Base-by-base conservation (phyloP, 2,113 vertebrate genomes). In the Eublepharis macularius region DNA sequence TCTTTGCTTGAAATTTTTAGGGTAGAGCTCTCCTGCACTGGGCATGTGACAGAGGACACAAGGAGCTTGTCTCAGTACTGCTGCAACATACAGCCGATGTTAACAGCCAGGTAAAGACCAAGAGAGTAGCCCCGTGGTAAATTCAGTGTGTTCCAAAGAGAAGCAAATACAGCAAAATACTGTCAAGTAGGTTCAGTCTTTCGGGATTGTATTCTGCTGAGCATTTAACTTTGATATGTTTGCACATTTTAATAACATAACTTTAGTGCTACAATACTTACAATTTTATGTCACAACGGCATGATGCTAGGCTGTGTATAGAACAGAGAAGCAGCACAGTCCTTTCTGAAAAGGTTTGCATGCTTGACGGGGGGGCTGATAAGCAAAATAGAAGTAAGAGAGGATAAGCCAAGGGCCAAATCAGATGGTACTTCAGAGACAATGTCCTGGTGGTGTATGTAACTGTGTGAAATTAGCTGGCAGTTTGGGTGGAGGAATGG, bases 41-140 rank as follows among this genome's bases (percentile, higher is more conserved):
- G 98, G 97, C 98, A 0, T 99, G 98, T 80, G 98, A 99, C 91
- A 95, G 99, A 95, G 99, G 99, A 91, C 99, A 99, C 93, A 98
- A 98, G 92, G 98, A 99, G 57, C 95, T 99, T 90, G 98, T 98
- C 85, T 97, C 97, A n/a, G 91, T 98, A 39, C 95, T 99, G 83
- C 94, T 99, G 34, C 96, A 98, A 51, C 95, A 97, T 8, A 96
- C 96, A 89, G 98, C 98, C 10, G 96, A 98, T 0, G 97, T 99
- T 93, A 98, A 99, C 94, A 96, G 96, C 94, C 98, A 99, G 98
- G 98, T 98, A 96, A 97, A 97, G 60, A 88, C 41, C 34, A 32
- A 49, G 6, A 36, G 21, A 66, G 24, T n/a, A 21, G 36, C 49
- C 6, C 77, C 76, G 9, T 0, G 0, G 36, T 36, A 43, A 51